These are phyloP conservation scores for Vanessa atalanta DNA, from an alignment of 1,140 invertebrate species.

Conservation along the genomic window DNA sequence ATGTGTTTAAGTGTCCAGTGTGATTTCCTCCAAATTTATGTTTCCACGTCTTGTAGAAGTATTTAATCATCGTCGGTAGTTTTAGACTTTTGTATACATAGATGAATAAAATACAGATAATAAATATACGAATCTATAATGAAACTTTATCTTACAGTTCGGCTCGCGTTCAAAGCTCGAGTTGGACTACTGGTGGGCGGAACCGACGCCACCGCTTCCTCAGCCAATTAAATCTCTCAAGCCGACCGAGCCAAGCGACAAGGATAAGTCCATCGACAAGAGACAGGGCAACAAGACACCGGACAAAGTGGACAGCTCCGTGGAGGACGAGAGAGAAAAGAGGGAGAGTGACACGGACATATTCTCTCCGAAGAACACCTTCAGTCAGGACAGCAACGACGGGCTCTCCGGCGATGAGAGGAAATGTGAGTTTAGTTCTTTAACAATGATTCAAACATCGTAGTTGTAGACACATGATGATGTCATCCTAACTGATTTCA, in stretches of 20 bases:
- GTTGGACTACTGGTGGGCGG: slow-evolving; percentile 92
- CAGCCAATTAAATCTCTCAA: slow-evolving; percentile 46
- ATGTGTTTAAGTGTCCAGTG: too few species aligned
- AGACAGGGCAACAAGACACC: slow-evolving; percentile 53
- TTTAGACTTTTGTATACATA: too few species aligned
- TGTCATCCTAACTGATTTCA: too few species aligned
- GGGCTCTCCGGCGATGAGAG: slow-evolving; percentile 71
- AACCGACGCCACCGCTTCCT: slow-evolving; percentile 71
- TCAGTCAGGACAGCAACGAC: slow-evolving; percentile 73
- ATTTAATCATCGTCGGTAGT: too few species aligned
- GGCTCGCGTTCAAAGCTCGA: slow-evolving; percentile 89
- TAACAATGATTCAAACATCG: too few species aligned
- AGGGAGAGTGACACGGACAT: slow-evolving; percentile 68
- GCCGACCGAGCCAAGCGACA: slow-evolving; percentile 35
- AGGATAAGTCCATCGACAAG: slow-evolving; percentile 46
- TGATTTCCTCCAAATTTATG: too few species aligned
- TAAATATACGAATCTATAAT: background rate
- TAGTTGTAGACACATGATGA: too few species aligned
- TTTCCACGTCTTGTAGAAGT: too few species aligned
- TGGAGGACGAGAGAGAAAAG: slow-evolving; percentile 64
- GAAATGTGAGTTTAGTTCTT: slow-evolving; percentile 49
- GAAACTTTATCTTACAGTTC: slow-evolving; percentile 80
- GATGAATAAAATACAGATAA: too few species aligned
- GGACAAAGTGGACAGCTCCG: slow-evolving; percentile 56
- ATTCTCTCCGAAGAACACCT: slow-evolving; percentile 71